Conservation (phyloP, 2,797 vertebrate species). For the Zenarchopterus dispar region DNA sequence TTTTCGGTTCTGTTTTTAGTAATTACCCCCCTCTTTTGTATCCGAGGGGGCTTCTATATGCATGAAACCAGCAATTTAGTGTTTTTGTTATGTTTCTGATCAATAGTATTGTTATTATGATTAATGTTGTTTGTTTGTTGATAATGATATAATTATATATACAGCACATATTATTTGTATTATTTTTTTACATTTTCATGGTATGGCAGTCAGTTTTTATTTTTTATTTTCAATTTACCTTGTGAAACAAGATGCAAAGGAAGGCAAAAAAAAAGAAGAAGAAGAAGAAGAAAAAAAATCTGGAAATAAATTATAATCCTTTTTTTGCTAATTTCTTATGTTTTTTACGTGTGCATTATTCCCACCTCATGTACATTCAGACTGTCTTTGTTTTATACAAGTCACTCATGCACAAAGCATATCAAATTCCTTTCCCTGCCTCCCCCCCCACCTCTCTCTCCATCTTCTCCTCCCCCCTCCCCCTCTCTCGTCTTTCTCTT, state of each 20-base stretch:
- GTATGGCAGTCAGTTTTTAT: slow-evolving; percentile 83
- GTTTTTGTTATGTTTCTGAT: slow-evolving; percentile 81
- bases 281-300: slow-evolving; percentile 69
- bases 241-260: slow-evolving; percentile 85
- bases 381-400: slow-evolving; percentile 80
- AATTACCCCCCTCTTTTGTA: slow-evolving; percentile 79
- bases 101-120: slow-evolving; percentile 84
- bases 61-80: slow-evolving; percentile 86
- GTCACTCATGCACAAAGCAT: slow-evolving; percentile 82
- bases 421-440: slow-evolving; percentile 75
- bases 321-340: slow-evolving; percentile 74
- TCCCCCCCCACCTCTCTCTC: too few species aligned
- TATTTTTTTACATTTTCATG: slow-evolving; percentile 91
- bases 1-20: slow-evolving; percentile 83
- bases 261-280: slow-evolving; percentile 78
- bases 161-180: slow-evolving; percentile 89
- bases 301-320: slow-evolving; percentile 87
- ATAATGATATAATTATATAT: slow-evolving; percentile 89
- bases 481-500: slow-evolving; percentile 35
- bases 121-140: slow-evolving; percentile 87
- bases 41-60: slow-evolving; percentile 81
- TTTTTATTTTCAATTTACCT: slow-evolving; percentile 82
- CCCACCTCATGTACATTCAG: slow-evolving; percentile 53
- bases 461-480: slow-evolving; percentile 57
- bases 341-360: slow-evolving; percentile 32